Conservation (phyloP, 2,888 invertebrate species). For the Lathronympha strigana region DNA sequence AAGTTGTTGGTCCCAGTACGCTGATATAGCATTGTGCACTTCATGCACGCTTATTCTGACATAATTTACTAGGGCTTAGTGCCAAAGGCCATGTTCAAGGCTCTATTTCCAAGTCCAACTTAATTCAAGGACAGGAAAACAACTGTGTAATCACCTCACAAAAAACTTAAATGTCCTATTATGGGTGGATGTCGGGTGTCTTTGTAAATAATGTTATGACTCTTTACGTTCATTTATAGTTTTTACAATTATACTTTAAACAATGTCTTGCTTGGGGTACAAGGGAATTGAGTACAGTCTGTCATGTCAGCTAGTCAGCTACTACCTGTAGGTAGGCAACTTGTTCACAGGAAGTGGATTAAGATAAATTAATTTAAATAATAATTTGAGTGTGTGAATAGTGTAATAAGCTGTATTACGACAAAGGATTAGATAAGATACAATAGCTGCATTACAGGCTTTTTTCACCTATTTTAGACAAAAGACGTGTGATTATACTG, state of each 20-base stretch:
- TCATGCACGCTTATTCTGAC: too few species aligned
- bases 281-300: too few species aligned
- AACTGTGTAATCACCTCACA: neutral
- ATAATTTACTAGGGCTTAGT: neutral
- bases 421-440: conserved; percentile 25
- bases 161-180: conserved; percentile 3
- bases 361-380: conserved; percentile 34
- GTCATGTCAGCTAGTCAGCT: too few species aligned
- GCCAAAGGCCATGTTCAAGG: neutral
- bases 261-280: too few species aligned
- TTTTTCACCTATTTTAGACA: conserved; percentile 1
- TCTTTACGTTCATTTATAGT: too few species aligned
- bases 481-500: neutral
- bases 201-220: too few species aligned
- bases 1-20: too few species aligned
- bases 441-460: neutral
- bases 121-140: neutral
- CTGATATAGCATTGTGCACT: too few species aligned
- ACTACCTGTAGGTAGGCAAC: neutral
- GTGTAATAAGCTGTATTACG: conserved; percentile 26
- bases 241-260: too few species aligned
- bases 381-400: neutral
- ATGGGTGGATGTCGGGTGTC: neutral
- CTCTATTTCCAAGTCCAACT: neutral
- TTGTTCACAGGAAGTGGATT: conserved; percentile 27